Evolutionary conservation across 92 coral and sea anemone species (phyloP), one percentile per base, ranked within the genome.

Genomic region (Chrysogorgia sp.): DNA sequence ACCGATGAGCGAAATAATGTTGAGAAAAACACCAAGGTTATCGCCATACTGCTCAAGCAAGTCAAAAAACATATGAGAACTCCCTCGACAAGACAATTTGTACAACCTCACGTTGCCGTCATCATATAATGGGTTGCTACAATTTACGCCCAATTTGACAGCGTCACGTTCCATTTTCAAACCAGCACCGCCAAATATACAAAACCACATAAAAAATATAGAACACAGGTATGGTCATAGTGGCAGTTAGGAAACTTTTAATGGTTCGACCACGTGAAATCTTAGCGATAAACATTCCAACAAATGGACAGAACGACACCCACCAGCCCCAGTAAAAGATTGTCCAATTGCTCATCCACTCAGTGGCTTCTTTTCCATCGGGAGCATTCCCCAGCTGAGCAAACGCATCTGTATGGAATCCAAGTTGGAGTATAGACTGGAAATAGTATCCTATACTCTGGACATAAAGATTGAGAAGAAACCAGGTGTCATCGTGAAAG

Each of bases 81-180:
- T 79, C n/a, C 65, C 45, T 41, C 91, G 91, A 62, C 97, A 91
- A 40, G 97, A 91, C 78, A 91, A 40, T 25, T 92, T 83, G 70
- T 72, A 91, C 75, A 91, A 40, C 34, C 85, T 68, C 14, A 23
- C 85, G 74, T 84, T 52, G 34, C 30, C 68, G 64, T 82, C 40
- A 17, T 83, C 79, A 40, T 88, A 83, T 34, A 85, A 43, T 22
- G 81, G 41, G 17, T 88, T 74, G 37, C 34, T 47, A 41, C 96
- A 91, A 5, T 71, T 60, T 26, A 86, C 85, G 15, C 80, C 85
- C n/a, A 90, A 90, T 17, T 75, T 47, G 2, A 81, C 78, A 19
- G 97, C 97, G 58, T 87, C 89, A 71, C 97, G 83, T 64, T 91
- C 92, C 97, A 91, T 91, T 22, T 76, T 90, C 64, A 91, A 66